A percentile compares a stretch with the other conserved stretches of the same genome.
These are phyloP conservation scores for Macroramphosus scolopax DNA, from an alignment of 2,797 vertebrate species.

Conservation along the genomic window DNA sequence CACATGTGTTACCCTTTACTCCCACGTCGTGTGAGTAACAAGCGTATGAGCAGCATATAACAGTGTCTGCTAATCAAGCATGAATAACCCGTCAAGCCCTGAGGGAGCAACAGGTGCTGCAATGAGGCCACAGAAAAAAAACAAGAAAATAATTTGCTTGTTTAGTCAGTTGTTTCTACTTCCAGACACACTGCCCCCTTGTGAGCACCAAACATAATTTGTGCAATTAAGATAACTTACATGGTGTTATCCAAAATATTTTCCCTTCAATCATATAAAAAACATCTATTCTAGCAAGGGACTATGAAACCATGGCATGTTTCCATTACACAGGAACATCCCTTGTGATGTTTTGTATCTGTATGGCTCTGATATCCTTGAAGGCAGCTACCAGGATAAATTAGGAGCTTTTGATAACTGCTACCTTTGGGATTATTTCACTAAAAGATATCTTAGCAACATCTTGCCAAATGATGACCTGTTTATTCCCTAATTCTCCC, in stretches of 20 bases:
- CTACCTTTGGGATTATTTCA: slow-evolving; percentile 17
- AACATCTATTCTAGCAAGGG: slow-evolving; percentile 34
- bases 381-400: slow-evolving; percentile 16
- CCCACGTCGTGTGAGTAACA: not conserved
- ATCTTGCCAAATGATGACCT: not conserved
- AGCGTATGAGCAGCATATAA: not conserved
- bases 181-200: slow-evolving; percentile 74
- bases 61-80: not conserved
- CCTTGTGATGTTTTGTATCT: slow-evolving; percentile 36
- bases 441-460: slow-evolving; percentile 1
- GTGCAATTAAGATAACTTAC: slow-evolving; percentile 21
- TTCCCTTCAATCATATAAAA: slow-evolving; percentile 11
- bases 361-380: slow-evolving; percentile 15
- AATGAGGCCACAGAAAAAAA: slow-evolving; percentile 8
- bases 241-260: not conserved
- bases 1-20: not conserved
- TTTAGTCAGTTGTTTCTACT: slow-evolving; percentile 11
- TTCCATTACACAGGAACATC: slow-evolving; percentile 45
- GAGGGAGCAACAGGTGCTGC: slow-evolving; percentile 30
- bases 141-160: slow-evolving; percentile 17
- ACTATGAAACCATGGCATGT: slow-evolving; percentile 53
- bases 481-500: not conserved
- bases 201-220: slow-evolving; percentile 49
- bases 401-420: slow-evolving; percentile 12
- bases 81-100: slow-evolving; percentile 9